A percentile compares a stretch with the other conserved stretches of the same genome.
Evolutionary conservation across 2,113 vertebrate genomes (phyloP).

Genomic region (Eulemur rufifrons): DNA sequence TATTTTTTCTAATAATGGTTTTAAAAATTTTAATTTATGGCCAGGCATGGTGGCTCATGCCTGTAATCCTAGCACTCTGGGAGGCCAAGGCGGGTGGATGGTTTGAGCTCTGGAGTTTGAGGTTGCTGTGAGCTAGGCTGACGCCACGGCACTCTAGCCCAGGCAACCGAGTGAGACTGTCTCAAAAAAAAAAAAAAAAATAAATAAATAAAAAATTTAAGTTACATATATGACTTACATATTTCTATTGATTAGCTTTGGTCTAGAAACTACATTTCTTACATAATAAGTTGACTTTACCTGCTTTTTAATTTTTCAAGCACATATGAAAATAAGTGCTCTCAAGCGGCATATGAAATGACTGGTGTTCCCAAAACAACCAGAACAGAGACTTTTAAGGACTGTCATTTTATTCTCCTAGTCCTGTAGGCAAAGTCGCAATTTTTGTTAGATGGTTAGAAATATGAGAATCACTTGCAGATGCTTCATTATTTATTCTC

Average conservation of each 20-base stretch:
- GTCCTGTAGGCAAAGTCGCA: not conserved
- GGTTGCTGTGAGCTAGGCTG: no score
- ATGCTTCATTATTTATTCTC: not conserved
- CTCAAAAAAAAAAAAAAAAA: no score
- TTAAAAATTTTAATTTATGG: not conserved
- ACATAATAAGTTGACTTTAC: not conserved
- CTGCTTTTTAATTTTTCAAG: not conserved
- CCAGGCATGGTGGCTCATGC: no score
- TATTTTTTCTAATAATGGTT: not conserved
- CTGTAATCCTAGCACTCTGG: no score
- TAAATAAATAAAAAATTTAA: not conserved
- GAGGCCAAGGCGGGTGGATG: no score
- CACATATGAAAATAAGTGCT: not conserved
- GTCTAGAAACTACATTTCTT: not conserved
- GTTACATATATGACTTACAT: not conserved
- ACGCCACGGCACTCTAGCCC: no score
- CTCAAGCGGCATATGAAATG: not conserved
- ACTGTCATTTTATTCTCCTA: not conserved
- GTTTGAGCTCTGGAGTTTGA: no score
- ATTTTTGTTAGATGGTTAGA: not conserved
- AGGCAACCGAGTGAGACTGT: no score
- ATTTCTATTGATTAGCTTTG: not conserved
- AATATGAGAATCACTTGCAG: not conserved
- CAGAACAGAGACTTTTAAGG: not conserved
- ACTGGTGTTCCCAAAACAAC: not conserved